Evolutionary conservation across 2,888 invertebrate genomes (phyloP).

Genomic region (Liodrosophila aerea): DNA sequence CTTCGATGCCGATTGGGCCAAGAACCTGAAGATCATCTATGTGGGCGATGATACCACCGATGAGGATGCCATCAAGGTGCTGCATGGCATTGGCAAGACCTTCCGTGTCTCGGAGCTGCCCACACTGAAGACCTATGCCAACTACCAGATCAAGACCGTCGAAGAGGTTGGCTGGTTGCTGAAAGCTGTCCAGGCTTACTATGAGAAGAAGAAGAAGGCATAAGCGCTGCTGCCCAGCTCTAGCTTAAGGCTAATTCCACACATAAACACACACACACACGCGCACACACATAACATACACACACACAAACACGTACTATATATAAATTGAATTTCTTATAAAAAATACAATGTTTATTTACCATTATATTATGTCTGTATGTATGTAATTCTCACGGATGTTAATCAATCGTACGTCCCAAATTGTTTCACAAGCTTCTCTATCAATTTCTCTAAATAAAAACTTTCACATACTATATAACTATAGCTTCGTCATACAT

Average conservation of each 20-base stretch:
- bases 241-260: conserved; percentile 75
- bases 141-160: conserved; percentile 88
- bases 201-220: conserved; percentile 81
- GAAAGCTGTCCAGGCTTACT: conserved; percentile 85
- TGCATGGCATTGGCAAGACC: conserved; percentile 85
- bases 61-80: conserved; percentile 94
- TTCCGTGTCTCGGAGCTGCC: conserved; percentile 89
- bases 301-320: conserved; percentile 37
- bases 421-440: conserved; percentile 31
- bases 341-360: conserved; percentile 10
- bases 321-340: conserved; percentile 37
- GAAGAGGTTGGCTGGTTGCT: conserved; percentile 89
- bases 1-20: conserved; percentile 90
- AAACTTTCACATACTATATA: conserved; percentile 34
- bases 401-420: conserved; percentile 20
- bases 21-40: conserved; percentile 90
- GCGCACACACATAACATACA: conserved; percentile 31
- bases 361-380: conserved; percentile 29
- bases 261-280: conserved; percentile 35
- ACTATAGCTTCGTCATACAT: no score
- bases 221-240: conserved; percentile 44
- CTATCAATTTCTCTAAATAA: conserved; percentile 55
- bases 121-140: conserved; percentile 88
- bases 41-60: conserved; percentile 94
- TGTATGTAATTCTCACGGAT: conserved; percentile 37